Conservation (phyloP, 2,888 invertebrate species). For the Notodonta dromedarius region DNA sequence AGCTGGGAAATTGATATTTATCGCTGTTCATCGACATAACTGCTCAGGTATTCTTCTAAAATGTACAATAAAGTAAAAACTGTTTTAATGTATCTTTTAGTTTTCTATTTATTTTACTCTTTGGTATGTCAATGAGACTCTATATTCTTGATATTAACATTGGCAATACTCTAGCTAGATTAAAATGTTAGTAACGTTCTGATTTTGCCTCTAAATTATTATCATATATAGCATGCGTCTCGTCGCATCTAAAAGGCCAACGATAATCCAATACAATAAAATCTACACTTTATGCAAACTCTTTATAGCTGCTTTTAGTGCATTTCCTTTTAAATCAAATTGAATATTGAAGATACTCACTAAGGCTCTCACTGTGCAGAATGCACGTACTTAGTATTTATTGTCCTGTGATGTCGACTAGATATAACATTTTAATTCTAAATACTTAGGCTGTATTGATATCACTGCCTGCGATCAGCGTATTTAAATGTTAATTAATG, state of each 20-base stretch:
- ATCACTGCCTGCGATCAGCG: conserved; percentile 18
- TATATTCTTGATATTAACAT: too few species aligned
- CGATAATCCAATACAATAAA: background rate
- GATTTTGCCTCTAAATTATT: too few species aligned
- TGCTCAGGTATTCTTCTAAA: too few species aligned
- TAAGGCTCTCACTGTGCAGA: background rate
- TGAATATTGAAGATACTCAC: background rate
- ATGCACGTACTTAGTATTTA: conserved; percentile 14
- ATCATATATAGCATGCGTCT: background rate
- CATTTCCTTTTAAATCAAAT: background rate
- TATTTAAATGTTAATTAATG: conserved; percentile 29
- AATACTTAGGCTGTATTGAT: too few species aligned
- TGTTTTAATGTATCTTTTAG: too few species aligned
- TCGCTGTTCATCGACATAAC: too few species aligned
- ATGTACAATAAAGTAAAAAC: too few species aligned
- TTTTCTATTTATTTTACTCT: too few species aligned
- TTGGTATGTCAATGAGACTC: too few species aligned
- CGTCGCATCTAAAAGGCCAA: background rate
- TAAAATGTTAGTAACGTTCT: too few species aligned
- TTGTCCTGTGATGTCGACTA: conserved; percentile 7
- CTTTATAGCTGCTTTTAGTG: background rate
- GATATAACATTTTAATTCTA: background rate
- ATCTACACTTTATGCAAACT: background rate
- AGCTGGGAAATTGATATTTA: too few species aligned
- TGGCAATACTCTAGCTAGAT: too few species aligned